A percentile compares a stretch with the other conserved stretches of the same genome.
These are phyloP conservation scores for Hybognathus amarus DNA, from an alignment of 2,797 vertebrate species.

Conservation along the genomic window DNA sequence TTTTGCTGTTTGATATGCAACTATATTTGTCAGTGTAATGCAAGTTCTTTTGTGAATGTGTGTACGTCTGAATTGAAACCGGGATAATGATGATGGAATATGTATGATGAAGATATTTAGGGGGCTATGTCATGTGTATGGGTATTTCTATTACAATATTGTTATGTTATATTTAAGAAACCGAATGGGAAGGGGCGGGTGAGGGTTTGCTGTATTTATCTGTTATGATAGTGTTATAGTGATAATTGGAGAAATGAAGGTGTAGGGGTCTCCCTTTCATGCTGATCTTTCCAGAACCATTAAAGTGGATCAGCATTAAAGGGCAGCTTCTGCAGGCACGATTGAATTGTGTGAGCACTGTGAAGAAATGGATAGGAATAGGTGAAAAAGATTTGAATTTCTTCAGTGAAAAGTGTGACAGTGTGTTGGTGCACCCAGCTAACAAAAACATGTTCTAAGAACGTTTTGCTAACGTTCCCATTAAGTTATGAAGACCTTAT, in stretches of 20 bases:
- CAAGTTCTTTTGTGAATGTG: constrained; percentile 57
- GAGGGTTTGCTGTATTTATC: constrained; percentile 55
- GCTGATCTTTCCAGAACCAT: constrained; percentile 9
- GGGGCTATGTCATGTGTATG: constrained; percentile 33
- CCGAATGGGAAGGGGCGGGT: constrained; percentile 31
- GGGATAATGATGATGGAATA: constrained; percentile 24
- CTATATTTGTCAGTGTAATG: constrained; percentile 62
- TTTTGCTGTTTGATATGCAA: constrained; percentile 66
- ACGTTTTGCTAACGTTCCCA: neutral
- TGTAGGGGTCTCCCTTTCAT: constrained; percentile 2
- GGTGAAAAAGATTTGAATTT: constrained; percentile 7
- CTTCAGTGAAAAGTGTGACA: no score
- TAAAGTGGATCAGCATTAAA: constrained; percentile 29
- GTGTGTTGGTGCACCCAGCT: constrained; percentile 62
- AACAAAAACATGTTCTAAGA: neutral
- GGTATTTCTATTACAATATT: constrained; percentile 39
- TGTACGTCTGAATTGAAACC: constrained; percentile 51
- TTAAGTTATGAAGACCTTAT: neutral
- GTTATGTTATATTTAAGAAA: constrained; percentile 56
- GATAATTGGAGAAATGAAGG: constrained; percentile 17
- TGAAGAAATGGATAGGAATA: constrained; percentile 29
- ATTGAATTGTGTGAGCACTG: constrained; percentile 23
- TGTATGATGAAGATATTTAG: constrained; percentile 44
- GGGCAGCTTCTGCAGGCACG: neutral
- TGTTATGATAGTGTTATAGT: constrained; percentile 29